Evolutionary conservation across 2,797 vertebrate species (phyloP).

Genomic region (Eupleurogrammus muticus): DNA sequence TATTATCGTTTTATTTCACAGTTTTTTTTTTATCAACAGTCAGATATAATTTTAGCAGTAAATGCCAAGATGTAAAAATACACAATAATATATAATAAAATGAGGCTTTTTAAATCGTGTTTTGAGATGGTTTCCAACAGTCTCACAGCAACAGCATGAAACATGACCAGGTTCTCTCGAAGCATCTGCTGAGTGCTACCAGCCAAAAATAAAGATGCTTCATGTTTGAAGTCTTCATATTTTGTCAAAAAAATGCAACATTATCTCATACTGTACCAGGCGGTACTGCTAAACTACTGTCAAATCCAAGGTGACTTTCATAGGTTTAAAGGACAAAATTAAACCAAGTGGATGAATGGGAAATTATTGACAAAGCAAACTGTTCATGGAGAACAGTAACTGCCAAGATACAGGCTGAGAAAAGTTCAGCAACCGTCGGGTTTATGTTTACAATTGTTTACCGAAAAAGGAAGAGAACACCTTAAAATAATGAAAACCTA

Average conservation of each 20-base stretch:
- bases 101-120: background rate
- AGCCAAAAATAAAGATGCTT: conserved; percentile 29
- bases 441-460: conserved; percentile 3
- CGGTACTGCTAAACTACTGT: background rate
- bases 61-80: conserved; percentile 11
- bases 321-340: background rate
- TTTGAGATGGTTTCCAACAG: background rate
- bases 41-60: background rate
- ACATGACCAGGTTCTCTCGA: conserved; percentile 10
- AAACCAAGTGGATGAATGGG: background rate
- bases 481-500: conserved; percentile 18
- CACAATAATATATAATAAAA: background rate
- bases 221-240: conserved; percentile 2
- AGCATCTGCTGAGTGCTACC: conserved; percentile 15
- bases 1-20: background rate
- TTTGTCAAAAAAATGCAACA: conserved; percentile 7
- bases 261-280: background rate
- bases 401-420: background rate
- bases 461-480: conserved; percentile 19
- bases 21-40: background rate
- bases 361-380: background rate
- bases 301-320: background rate
- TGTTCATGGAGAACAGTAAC: background rate
- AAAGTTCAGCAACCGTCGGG: background rate
- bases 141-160: conserved; percentile 35